Evolutionary conservation across 2,113 vertebrate species (phyloP).

Genomic region (Heterotis niloticus): DNA sequence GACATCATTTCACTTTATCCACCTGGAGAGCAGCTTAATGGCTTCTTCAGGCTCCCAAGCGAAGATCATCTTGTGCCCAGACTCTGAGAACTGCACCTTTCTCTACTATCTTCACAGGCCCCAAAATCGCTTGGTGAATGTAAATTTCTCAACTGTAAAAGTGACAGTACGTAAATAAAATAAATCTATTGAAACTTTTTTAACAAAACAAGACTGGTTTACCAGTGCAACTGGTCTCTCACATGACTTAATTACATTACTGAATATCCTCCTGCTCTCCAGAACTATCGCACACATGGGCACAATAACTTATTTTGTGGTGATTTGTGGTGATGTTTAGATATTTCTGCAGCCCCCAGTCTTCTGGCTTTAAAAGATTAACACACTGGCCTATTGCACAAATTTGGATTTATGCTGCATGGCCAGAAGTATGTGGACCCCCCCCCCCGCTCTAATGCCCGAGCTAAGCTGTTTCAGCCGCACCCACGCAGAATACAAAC

Average conservation of each 20-base stretch:
- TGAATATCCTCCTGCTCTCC: neutral
- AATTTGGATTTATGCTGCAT: neutral
- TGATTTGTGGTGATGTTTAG: too few relatives aligned
- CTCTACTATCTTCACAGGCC: neutral
- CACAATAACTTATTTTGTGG: too few relatives aligned
- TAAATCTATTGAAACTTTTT: slow-evolving; percentile 8
- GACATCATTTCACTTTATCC: slow-evolving; percentile 27
- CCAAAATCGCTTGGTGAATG: neutral
- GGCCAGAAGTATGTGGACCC: too few relatives aligned
- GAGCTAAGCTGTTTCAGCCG: too few relatives aligned
- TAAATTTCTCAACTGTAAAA: slow-evolving; percentile 8
- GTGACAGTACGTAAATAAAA: slow-evolving; percentile 14
- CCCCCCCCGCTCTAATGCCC: too few relatives aligned
- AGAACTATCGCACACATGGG: too few relatives aligned
- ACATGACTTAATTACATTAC: slow-evolving; percentile 1
- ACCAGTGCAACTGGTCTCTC: neutral
- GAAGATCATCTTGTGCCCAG: slow-evolving; percentile 13
- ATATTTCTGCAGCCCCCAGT: too few relatives aligned
- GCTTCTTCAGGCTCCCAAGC: slow-evolving; percentile 20
- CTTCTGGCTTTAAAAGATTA: too few relatives aligned
- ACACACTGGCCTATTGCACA: neutral
- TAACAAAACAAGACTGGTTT: neutral
- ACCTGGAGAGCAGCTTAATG: slow-evolving; percentile 26
- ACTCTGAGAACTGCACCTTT: slow-evolving; percentile 6
- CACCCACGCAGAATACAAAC: too few relatives aligned